phyloP scores from a whole-genome alignment of 2,113 vertebrate genomes.

The Agapornis roseicollis region DNA sequence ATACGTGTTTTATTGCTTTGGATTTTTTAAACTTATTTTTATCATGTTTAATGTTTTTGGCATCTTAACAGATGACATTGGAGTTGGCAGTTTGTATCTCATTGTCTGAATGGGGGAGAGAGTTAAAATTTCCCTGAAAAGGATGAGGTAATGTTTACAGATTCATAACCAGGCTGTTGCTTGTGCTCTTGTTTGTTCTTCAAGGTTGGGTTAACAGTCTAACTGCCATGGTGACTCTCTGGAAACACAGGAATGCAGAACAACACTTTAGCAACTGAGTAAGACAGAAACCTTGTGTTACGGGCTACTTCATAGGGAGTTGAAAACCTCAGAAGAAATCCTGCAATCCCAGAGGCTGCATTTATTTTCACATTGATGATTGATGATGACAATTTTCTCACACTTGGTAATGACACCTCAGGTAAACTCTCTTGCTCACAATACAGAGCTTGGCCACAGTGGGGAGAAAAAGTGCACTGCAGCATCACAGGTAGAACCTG shows the following conservation, averaged over 20 bases:
- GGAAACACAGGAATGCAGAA: background rate
- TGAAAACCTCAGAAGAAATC: background rate
- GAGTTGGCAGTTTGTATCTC: background rate
- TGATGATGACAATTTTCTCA: constrained; percentile 20
- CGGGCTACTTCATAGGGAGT: background rate
- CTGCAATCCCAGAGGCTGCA: background rate
- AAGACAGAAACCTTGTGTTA: background rate
- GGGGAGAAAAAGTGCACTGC: background rate
- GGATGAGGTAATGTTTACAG: constrained; percentile 6
- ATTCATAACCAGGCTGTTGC: background rate
- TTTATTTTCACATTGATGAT: constrained; percentile 23
- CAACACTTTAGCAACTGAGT: background rate
- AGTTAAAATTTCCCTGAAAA: background rate
- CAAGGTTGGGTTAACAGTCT: constrained; percentile 37
- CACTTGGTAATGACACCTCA: background rate
- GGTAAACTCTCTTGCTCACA: background rate
- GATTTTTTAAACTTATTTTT: background rate
- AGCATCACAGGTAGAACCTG: background rate
- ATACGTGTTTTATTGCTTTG: background rate
- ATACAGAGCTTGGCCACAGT: background rate
- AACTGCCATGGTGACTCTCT: constrained; percentile 18
- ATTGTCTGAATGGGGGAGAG: background rate
- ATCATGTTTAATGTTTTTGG: background rate
- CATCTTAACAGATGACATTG: background rate
- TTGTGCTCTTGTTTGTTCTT: constrained; percentile 32